Percentiles rank a stretch among this genome's conserved stretches.
Evolutionary conservation across 1,140 invertebrate genomes (phyloP).

Genomic region (Scaptomyza pallida): DNA sequence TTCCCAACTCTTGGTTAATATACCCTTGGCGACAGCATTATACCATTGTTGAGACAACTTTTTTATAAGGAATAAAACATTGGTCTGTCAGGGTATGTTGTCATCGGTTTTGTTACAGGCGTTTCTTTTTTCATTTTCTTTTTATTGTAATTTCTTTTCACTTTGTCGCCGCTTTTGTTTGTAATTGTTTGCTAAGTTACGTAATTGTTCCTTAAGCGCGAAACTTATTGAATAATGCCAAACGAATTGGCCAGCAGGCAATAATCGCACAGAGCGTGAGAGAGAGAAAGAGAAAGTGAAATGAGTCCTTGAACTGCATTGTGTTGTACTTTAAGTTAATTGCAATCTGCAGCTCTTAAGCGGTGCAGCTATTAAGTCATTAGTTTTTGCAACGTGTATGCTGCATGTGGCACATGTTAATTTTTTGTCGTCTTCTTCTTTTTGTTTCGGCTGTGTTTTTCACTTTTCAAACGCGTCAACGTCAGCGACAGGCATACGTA

Average conservation of each 20-base stretch:
- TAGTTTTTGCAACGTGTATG: constrained; percentile 72
- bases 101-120: neutral
- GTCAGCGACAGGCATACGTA: constrained; percentile 33
- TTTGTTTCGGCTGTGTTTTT: constrained; percentile 21
- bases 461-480: constrained; percentile 20
- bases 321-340: constrained; percentile 49
- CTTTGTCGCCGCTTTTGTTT: constrained; percentile 48
- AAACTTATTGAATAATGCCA: constrained; percentile 70
- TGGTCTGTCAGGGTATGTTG: neutral
- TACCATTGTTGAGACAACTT: too few species aligned
- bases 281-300: neutral
- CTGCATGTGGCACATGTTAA: constrained; percentile 72
- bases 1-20: constrained; percentile 41
- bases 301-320: constrained; percentile 22
- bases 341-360: constrained; percentile 44
- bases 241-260: constrained; percentile 56
- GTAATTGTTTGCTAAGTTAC: constrained; percentile 75
- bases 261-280: constrained; percentile 13
- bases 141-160: constrained; percentile 62
- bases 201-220: constrained; percentile 71
- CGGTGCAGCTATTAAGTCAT: constrained; percentile 73
- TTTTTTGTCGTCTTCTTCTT: constrained; percentile 60
- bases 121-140: constrained; percentile 14
- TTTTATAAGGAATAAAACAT: neutral
- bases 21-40: constrained; percentile 17